Conservation (phyloP, 2,888 invertebrate genomes). For the Timema podura region DNA sequence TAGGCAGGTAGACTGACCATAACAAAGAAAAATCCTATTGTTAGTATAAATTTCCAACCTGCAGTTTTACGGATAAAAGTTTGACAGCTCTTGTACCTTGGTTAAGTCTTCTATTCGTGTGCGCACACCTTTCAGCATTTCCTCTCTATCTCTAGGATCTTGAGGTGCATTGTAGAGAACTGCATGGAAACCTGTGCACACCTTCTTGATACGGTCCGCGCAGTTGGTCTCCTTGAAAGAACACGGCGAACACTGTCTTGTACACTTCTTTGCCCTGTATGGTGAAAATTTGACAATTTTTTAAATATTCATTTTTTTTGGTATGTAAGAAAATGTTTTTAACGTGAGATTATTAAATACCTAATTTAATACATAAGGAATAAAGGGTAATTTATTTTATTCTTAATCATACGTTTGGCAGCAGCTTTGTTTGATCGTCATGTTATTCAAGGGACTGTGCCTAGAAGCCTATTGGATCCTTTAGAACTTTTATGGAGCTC, state of each 20-base stretch:
- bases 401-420: too few species aligned
- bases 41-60: too few species aligned
- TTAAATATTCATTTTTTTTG: too few species aligned
- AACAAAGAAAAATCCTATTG: background rate
- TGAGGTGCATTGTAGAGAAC: slow-evolving; percentile 61
- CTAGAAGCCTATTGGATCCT: too few species aligned
- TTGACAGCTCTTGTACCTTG: slow-evolving; percentile 41
- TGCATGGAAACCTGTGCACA: slow-evolving; percentile 60
- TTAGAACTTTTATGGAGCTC: too few species aligned
- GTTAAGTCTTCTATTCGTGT: slow-evolving; percentile 58
- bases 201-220: slow-evolving; percentile 56
- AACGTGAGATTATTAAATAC: too few species aligned
- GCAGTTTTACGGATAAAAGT: too few species aligned
- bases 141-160: slow-evolving; percentile 53
- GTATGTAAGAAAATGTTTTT: too few species aligned
- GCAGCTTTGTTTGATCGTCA: too few species aligned
- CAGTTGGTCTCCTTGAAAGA: slow-evolving; percentile 55
- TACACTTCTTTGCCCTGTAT: slow-evolving; percentile 52
- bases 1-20: background rate
- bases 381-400: too few species aligned
- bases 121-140: slow-evolving; percentile 60
- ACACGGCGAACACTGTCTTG: slow-evolving; percentile 53
- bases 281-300: background rate
- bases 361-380: too few species aligned
- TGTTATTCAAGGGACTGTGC: too few species aligned